Evolutionary conservation across 2,888 invertebrate genomes (phyloP), one percentile per base, ranked within the genome.

Genomic region (Ceriagrion tenellum): DNA sequence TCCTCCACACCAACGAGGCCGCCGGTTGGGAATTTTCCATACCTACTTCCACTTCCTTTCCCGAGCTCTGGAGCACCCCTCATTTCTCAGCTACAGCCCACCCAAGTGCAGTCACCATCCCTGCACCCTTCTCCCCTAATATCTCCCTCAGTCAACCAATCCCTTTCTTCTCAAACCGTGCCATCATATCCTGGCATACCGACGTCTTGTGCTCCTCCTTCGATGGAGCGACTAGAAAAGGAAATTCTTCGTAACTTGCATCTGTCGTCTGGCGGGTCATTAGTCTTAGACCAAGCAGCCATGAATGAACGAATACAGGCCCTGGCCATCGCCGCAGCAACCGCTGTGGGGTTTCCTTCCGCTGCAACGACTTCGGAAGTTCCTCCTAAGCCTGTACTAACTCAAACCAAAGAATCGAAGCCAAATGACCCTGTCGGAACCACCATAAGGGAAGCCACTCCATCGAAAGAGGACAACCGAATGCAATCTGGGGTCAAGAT

Each of bases 401-500:
- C 88, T 74, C 93, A 93, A 93, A 47, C 93, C 93, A 93, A 93
- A 93, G 93, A 93, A 69, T 56, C 55, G 55, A 40, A 97, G 97
- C 95, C 95, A 88, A 93, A 69, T 69, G 93, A 93, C 47, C 95
- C 74, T 8, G 12, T 30, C 16, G 55, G 88, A 55, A 88, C 40
- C 26, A 10, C 69, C 6, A 93, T 69, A 63, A 23, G 93, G 10
- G 93, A 93, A n/a, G 55, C 55, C 30, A 40, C 97, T 97, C 95
- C 95, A 59, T 95, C 95, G 23, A 95, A 95, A 88, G 59, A 95
- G n/a, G 35, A 97, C 97, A 93, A 95, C 20, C 55, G 95, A 55
- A 69, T 95, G 63, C 95, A 95, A 23, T 97, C 97, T 96, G 98
- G 98, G 0, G 98, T 99, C 0, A 98, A 99, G 97, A 98, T 99